Percentiles rank a stretch among this genome's conserved stretches.
Conservation (phyloP, 2,888 invertebrate genomes). For the Xestia ashworthii region DNA sequence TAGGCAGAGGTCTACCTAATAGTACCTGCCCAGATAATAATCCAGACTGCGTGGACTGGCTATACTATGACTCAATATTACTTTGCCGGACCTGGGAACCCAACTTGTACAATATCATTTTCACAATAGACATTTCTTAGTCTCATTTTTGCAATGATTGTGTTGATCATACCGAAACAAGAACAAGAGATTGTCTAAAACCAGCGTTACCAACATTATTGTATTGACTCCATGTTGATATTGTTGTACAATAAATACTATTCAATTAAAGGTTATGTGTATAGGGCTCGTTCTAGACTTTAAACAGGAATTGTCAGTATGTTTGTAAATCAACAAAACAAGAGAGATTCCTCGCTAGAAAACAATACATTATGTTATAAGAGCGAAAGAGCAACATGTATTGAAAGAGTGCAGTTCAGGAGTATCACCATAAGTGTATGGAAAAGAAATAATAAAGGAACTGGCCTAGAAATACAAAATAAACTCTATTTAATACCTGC, state of each 20-base stretch:
- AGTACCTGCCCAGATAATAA: too few relatives aligned
- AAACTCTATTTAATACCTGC: background rate
- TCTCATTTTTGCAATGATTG: background rate
- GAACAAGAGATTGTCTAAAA: background rate
- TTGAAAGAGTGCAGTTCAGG: conserved; percentile 20
- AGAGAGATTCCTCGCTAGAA: conserved; percentile 21
- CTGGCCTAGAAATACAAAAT: conserved; percentile 10
- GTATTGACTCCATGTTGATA: background rate
- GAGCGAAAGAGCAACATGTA: conserved; percentile 25
- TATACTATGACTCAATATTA: too few relatives aligned
- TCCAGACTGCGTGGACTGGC: too few relatives aligned
- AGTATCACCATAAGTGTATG: background rate
- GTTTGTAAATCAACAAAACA: conserved; percentile 22
- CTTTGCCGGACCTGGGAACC: too few relatives aligned
- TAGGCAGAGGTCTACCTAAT: too few relatives aligned
- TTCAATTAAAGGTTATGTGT: conserved; percentile 3
- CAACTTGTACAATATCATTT: background rate
- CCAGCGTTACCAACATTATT: conserved; percentile 1
- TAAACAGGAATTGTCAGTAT: conserved; percentile 15
- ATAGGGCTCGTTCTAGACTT: background rate
- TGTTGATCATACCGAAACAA: background rate
- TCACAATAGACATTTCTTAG: background rate
- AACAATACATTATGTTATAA: conserved; percentile 37
- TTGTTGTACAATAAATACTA: conserved; percentile 6
- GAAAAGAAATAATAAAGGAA: conserved; percentile 6